Evolutionary conservation across 2,797 vertebrate genomes (phyloP).

Genomic region (Gorsachius magnificus): DNA sequence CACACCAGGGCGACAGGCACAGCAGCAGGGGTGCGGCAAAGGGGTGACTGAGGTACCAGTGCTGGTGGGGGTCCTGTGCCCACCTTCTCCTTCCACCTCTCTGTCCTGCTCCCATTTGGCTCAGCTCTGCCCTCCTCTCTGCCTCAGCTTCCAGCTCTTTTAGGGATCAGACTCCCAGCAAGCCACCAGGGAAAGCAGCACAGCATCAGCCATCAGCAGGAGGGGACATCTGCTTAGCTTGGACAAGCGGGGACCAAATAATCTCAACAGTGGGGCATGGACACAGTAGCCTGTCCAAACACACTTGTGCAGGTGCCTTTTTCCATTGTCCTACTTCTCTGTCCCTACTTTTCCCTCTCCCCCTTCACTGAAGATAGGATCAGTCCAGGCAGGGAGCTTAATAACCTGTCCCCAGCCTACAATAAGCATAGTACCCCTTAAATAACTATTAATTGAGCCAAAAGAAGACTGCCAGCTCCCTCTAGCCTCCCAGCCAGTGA

Average conservation of each 20-base stretch:
- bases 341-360: not conserved
- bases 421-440: not conserved
- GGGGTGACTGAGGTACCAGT: not conserved
- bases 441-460: not conserved
- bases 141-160: not conserved
- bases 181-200: not conserved
- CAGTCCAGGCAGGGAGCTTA: not conserved
- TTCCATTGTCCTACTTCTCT: not conserved
- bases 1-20: fast-evolving
- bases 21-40: not conserved
- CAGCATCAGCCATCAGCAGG: not conserved
- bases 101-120: fast-evolving
- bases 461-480: not conserved
- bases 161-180: not conserved
- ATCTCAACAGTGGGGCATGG: fast-evolving
- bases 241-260: not conserved
- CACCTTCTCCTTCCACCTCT: not conserved
- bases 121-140: not conserved
- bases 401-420: not conserved
- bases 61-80: fast-evolving
- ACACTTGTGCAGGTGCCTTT: not conserved
- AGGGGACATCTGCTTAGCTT: not conserved
- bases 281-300: not conserved
- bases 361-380: not conserved
- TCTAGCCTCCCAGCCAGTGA: not conserved